Evolutionary conservation across 2,888 invertebrate genomes (phyloP).

Genomic region (Actias luna): DNA sequence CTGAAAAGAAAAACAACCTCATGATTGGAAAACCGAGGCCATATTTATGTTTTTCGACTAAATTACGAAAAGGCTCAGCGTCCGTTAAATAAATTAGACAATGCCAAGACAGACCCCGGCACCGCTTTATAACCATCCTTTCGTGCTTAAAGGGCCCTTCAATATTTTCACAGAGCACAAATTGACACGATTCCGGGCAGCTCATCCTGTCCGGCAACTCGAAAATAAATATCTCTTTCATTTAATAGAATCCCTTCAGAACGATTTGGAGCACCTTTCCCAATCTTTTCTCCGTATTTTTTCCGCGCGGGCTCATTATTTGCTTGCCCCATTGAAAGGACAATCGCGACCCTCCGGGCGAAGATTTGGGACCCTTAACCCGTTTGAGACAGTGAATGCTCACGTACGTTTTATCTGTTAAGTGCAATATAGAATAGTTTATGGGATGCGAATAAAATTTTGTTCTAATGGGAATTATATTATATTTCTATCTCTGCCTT

Average conservation of each 20-base stretch:
- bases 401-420: constrained; percentile 43
- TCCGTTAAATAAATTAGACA: constrained; percentile 12
- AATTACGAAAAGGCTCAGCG: background rate
- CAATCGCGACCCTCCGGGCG: constrained; percentile 30
- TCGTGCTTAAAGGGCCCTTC: background rate
- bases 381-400: constrained; percentile 40
- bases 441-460: constrained; percentile 11
- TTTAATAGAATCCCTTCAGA: constrained; percentile 37
- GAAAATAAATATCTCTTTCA: constrained; percentile 37
- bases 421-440: constrained; percentile 41
- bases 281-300: constrained; percentile 31
- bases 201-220: constrained; percentile 31
- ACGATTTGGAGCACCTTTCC: constrained; percentile 38
- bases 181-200: constrained; percentile 21
- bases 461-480: background rate
- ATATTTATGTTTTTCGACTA: background rate
- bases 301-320: constrained; percentile 41
- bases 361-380: constrained; percentile 36
- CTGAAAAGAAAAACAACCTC: background rate
- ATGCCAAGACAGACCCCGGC: constrained; percentile 6
- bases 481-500: background rate
- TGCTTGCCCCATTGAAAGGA: constrained; percentile 35
- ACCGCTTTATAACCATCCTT: constrained; percentile 5
- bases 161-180: constrained; percentile 16
- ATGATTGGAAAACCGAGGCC: background rate